Evolutionary conservation across 2,797 vertebrate genomes (phyloP).

Genomic region (Eulemur coronatus): DNA sequence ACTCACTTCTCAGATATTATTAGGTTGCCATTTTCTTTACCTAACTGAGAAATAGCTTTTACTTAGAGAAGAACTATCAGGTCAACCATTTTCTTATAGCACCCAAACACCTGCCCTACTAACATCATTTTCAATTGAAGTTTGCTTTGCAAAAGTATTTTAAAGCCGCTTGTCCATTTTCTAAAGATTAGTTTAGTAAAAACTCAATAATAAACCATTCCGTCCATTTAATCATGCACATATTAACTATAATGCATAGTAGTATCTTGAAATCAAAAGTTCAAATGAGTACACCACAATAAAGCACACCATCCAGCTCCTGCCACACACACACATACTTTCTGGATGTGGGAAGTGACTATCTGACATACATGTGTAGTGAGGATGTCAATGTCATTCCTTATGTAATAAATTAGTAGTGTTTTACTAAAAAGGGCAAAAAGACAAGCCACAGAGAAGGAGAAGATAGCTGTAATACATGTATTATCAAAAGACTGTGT

Average conservation of each 20-base stretch:
- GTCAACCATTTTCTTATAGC: not conserved
- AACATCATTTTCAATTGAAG: not conserved
- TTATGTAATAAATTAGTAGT: not conserved
- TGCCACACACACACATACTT: not conserved
- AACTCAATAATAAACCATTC: not conserved
- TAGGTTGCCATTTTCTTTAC: not conserved
- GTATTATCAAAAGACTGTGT: not conserved
- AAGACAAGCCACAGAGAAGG: not conserved
- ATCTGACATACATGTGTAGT: not conserved
- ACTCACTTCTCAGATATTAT: not conserved
- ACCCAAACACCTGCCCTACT: not conserved
- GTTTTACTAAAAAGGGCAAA: not conserved
- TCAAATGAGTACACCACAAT: not conserved
- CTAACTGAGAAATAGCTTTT: not conserved
- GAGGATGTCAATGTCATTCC: not conserved
- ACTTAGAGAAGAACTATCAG: not conserved
- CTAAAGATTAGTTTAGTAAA: not conserved
- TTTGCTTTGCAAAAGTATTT: conserved; percentile 21
- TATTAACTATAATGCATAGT: not conserved
- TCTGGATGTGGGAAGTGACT: not conserved
- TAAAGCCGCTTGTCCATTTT: not conserved
- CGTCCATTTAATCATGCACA: not conserved
- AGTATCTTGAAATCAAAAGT: not conserved
- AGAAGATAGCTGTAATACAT: not conserved
- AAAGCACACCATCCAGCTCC: not conserved